Evolutionary conservation across 2,113 vertebrate species (phyloP).

Genomic region (Petaurus breviceps): DNA sequence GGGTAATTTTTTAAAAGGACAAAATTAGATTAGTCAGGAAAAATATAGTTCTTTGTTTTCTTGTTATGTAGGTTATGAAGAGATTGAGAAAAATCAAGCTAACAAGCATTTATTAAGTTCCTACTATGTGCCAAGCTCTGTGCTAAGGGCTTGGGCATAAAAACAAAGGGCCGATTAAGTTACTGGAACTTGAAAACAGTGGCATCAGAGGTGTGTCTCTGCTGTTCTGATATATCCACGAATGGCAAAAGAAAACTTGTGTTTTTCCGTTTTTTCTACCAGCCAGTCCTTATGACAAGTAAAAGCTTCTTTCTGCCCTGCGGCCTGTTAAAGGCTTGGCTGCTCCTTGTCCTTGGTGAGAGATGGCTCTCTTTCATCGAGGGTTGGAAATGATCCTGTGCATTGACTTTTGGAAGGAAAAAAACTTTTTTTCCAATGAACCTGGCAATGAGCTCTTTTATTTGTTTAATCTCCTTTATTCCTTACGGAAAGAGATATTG

Average conservation of each 20-base stretch:
- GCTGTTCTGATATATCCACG: neutral
- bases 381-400: conserved; percentile 34
- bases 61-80: neutral
- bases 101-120: neutral
- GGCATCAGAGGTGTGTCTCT: conserved; percentile 3
- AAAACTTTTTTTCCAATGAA: neutral
- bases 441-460: conserved; percentile 40
- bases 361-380: conserved; percentile 21
- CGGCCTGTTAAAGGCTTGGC: conserved; percentile 47
- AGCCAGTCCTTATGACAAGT: neutral
- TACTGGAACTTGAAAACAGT: conserved; percentile 31
- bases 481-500: conserved; percentile 57
- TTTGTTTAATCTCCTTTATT: conserved; percentile 45
- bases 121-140: neutral
- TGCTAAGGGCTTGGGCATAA: neutral
- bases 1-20: neutral
- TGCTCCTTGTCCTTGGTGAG: neutral
- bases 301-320: neutral
- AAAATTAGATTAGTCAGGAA: conserved; percentile 2
- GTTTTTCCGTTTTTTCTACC: conserved; percentile 37
- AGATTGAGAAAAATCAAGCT: neutral
- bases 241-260: neutral
- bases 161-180: neutral
- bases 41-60: conserved; percentile 42
- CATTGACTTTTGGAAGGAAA: conserved; percentile 18